A percentile compares a stretch with the other conserved stretches of the same genome.
Evolutionary conservation across 2,113 vertebrate genomes (phyloP).

Genomic region (Eptesicus fuscus): DNA sequence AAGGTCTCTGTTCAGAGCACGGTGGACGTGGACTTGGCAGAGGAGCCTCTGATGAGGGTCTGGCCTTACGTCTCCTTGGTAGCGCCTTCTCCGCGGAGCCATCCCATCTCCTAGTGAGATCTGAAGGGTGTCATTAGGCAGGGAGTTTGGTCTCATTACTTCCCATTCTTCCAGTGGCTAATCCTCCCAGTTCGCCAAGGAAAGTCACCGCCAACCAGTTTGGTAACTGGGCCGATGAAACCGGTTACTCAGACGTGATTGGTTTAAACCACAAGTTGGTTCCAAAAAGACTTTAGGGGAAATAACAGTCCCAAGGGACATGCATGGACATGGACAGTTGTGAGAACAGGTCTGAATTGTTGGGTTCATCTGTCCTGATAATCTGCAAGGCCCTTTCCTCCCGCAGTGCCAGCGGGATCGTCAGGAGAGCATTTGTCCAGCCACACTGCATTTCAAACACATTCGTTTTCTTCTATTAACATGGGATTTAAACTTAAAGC

Average conservation of each 20-base stretch:
- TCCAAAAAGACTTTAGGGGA: background rate
- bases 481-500: background rate
- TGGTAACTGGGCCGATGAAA: background rate
- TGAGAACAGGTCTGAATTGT: background rate
- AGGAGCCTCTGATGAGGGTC: background rate
- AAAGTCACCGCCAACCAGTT: slow-evolving; percentile 7
- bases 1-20: background rate
- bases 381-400: background rate
- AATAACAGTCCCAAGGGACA: background rate
- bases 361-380: background rate
- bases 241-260: background rate
- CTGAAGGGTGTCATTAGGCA: slow-evolving; percentile 43
- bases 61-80: background rate
- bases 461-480: background rate
- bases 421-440: background rate
- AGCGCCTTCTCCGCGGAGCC: background rate
- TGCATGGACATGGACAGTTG: background rate
- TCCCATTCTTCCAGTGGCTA: slow-evolving; percentile 36
- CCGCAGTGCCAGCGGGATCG: background rate
- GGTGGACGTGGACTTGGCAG: background rate
- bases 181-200: slow-evolving; percentile 14
- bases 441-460: background rate
- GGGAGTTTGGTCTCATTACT: slow-evolving; percentile 16
- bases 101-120: background rate
- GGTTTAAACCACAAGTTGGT: background rate